phyloP scores from a whole-genome alignment of 2,113 vertebrate genomes.

The Haemorhous mexicanus region DNA sequence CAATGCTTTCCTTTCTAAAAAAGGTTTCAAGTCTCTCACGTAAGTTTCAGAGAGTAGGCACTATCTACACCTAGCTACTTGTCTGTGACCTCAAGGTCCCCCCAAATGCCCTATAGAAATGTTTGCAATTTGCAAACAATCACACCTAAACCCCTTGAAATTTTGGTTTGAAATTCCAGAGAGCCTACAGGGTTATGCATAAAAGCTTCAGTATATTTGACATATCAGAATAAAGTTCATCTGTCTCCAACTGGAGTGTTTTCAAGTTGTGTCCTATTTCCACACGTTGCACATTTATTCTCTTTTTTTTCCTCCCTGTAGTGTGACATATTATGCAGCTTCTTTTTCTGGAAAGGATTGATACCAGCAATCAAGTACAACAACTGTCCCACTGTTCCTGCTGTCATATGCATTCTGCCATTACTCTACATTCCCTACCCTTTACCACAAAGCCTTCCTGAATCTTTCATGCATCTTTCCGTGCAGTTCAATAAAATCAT shows the following conservation, averaged over 20 bases:
- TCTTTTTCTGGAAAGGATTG: neutral
- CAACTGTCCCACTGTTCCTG: neutral
- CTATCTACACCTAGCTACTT: neutral
- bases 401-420: neutral
- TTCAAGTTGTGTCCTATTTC: neutral
- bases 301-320: neutral
- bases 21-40: neutral
- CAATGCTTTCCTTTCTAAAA: neutral
- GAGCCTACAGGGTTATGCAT: neutral
- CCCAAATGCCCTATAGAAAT: neutral
- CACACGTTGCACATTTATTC: neutral
- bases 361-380: neutral
- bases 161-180: neutral
- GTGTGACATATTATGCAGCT: neutral
- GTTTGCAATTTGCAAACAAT: neutral
- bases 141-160: neutral
- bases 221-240: neutral
- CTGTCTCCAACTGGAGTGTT: neutral
- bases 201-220: neutral
- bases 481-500: neutral
- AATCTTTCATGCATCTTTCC: neutral
- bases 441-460: neutral
- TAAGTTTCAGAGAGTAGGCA: neutral
- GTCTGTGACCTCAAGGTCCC: neutral
- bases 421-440: fast-evolving